Percentiles rank a stretch among this genome's conserved stretches.
Evolutionary conservation across 1,140 invertebrate genomes (phyloP).

Genomic region (Chrysoperla carnea): DNA sequence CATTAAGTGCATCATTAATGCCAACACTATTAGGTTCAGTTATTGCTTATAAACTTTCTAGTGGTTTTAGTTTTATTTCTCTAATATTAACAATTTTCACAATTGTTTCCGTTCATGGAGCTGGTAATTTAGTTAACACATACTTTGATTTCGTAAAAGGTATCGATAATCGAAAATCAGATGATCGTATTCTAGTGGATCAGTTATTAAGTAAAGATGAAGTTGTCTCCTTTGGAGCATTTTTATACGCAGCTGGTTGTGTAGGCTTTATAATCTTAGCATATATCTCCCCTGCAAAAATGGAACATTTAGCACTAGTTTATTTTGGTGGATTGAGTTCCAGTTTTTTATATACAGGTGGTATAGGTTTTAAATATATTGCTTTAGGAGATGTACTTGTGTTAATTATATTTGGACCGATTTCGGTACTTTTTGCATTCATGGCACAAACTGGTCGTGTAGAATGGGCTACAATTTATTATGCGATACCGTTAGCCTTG

Average conservation of each 20-base stretch:
- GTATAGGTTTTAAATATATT: constrained; percentile 88
- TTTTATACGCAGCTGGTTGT: constrained; percentile 75
- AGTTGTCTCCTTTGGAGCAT: constrained; percentile 69
- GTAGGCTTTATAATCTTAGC: constrained; percentile 71
- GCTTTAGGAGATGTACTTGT: constrained; percentile 81
- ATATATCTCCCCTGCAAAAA: constrained; percentile 67
- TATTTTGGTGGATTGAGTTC: constrained; percentile 93
- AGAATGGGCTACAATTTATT: constrained; percentile 74
- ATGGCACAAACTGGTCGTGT: constrained; percentile 77
- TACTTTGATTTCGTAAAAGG: constrained; percentile 90
- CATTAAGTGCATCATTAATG: constrained; percentile 74
- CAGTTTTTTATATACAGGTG: constrained; percentile 84
- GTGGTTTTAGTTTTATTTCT: constrained; percentile 58
- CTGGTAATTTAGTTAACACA: constrained; percentile 93
- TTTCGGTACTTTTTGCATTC: constrained; percentile 87
- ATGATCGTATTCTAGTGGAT: constrained; percentile 85
- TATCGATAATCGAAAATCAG: constrained; percentile 79
- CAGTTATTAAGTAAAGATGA: constrained; percentile 71
- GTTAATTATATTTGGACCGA: constrained; percentile 83
- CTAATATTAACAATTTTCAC: constrained; percentile 68
- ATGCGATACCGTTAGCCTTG: constrained; percentile 81
- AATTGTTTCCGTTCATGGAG: constrained; percentile 80
- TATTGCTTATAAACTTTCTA: constrained; percentile 60
- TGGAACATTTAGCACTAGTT: constrained; percentile 84
- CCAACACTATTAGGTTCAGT: constrained; percentile 76